Base-by-base conservation (phyloP, 2,797 vertebrate species). In the Eupleurogrammus muticus region DNA sequence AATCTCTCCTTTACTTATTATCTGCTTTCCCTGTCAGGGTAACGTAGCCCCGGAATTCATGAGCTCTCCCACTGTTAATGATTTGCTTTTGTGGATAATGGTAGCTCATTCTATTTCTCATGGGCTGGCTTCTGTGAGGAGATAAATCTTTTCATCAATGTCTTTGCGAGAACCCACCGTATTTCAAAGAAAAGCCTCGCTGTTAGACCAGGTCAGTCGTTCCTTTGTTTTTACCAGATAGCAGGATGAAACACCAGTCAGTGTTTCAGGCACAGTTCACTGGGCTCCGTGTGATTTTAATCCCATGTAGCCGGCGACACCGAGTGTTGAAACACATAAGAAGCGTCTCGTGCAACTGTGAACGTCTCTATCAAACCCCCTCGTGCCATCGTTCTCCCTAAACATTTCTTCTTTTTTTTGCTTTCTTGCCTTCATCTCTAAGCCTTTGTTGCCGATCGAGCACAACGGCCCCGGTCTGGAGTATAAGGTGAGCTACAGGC, bases 381-480 rank as follows among this genome's bases (percentile, higher is more conserved):
- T 55, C 24, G 17, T 16, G 21, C 54, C 2, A 32, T 70, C 60
- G 36, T 70, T 66, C 36, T 34, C 5, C 36, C 34, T n/a, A n/a
- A n/a, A n/a, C n/a, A n/a, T n/a, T 57, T 35, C 38, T 48, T 6
- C 19, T 53, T 46, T 60, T 53, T 46, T 60, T 56, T 51, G 11
- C 40, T 56, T 69, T 32, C 38, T 58, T 50, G 48, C 38, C 49
- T 23, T 55, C 56, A 13, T 85, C 34, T 73, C 63, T 2, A 83
- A 99, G 98, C 96, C 97, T 0, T 57, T 99, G 92, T 93, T 92
- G 51, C 92, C 95, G 19, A 61, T 94, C 53, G 96, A 99, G 65
- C 94, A 94, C 82, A 98, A 97, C 0, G 97, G 96, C 1, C 97
- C 97, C 0, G 96, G 96, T 16, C 89, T 99, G 87, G 96, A 97